Evolutionary conservation across 2,888 invertebrate species (phyloP).

Genomic region (Zaprionus bogoriensis): DNA sequence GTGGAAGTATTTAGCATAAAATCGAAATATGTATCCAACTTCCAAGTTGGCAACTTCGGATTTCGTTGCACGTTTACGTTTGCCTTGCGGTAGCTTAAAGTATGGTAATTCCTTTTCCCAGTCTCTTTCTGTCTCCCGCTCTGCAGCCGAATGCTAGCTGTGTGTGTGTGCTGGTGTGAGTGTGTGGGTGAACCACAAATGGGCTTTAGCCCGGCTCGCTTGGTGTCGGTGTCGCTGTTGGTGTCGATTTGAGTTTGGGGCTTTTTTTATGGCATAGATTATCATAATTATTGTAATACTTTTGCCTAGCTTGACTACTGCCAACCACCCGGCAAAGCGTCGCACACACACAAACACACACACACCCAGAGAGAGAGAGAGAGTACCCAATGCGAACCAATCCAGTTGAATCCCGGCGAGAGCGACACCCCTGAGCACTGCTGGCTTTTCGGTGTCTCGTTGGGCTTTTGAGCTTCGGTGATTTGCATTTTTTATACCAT

Average conservation of each 20-base stretch:
- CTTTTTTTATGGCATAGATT: slow-evolving; percentile 76
- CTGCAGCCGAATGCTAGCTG: not conserved
- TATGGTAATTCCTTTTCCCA: slow-evolving; percentile 70
- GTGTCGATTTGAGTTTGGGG: slow-evolving; percentile 52
- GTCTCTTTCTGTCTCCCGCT: slow-evolving; percentile 1
- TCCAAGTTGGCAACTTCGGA: slow-evolving; percentile 40
- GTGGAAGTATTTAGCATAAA: slow-evolving; percentile 55
- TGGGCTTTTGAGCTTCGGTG: slow-evolving; percentile 72
- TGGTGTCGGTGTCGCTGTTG: slow-evolving; percentile 21
- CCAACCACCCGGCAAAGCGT: slow-evolving; percentile 52
- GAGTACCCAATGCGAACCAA: slow-evolving; percentile 17
- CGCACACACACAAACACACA: slow-evolving; percentile 3
- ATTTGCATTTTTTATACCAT: slow-evolving; percentile 67
- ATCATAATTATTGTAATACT: slow-evolving; percentile 80
- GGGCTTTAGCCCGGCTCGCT: slow-evolving; percentile 31
- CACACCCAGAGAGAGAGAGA: not conserved
- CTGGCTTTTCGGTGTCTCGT: slow-evolving; percentile 38
- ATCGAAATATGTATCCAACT: slow-evolving; percentile 52
- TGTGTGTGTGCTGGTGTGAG: slow-evolving; percentile 15
- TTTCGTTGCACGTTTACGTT: slow-evolving; percentile 32
- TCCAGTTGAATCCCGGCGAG: slow-evolving; percentile 29
- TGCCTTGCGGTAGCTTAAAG: slow-evolving; percentile 70
- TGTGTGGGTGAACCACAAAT: slow-evolving; percentile 56
- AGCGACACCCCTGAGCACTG: slow-evolving; percentile 21
- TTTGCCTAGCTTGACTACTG: slow-evolving; percentile 68